Conservation (phyloP, 2,797 vertebrate genomes). For the Tadarida brasiliensis region DNA sequence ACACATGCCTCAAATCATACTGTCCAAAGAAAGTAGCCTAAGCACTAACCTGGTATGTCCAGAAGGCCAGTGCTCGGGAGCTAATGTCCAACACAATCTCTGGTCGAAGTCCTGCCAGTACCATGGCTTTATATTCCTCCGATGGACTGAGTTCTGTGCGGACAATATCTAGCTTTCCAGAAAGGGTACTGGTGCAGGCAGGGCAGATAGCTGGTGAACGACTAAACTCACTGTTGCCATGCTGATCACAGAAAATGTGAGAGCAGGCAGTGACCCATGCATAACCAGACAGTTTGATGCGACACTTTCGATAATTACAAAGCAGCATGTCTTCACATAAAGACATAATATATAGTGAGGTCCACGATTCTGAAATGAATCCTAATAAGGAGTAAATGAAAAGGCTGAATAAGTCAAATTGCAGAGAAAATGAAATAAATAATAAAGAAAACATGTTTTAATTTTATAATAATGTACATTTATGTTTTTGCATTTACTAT, state of each 20-base stretch:
- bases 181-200: conserved; percentile 93
- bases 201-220: conserved; percentile 93
- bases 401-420: neutral
- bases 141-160: conserved; percentile 93
- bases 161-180: conserved; percentile 94
- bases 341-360: conserved; percentile 75
- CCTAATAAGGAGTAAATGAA: conserved; percentile 29
- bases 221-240: conserved; percentile 93
- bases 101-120: conserved; percentile 92
- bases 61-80: conserved; percentile 93
- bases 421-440: neutral
- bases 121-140: conserved; percentile 95
- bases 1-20: neutral
- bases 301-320: conserved; percentile 94
- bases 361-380: neutral
- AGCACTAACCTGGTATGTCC: conserved; percentile 94
- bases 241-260: conserved; percentile 94
- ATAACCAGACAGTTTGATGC: conserved; percentile 90
- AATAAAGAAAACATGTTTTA: neutral
- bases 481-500: conserved; percentile 34
- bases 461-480: neutral
- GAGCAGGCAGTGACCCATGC: conserved; percentile 96
- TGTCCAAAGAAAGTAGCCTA: conserved; percentile 1
- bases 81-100: conserved; percentile 94
- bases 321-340: conserved; percentile 92